Conservation (phyloP, 2,888 invertebrate genomes). For the Artemia sinica region DNA sequence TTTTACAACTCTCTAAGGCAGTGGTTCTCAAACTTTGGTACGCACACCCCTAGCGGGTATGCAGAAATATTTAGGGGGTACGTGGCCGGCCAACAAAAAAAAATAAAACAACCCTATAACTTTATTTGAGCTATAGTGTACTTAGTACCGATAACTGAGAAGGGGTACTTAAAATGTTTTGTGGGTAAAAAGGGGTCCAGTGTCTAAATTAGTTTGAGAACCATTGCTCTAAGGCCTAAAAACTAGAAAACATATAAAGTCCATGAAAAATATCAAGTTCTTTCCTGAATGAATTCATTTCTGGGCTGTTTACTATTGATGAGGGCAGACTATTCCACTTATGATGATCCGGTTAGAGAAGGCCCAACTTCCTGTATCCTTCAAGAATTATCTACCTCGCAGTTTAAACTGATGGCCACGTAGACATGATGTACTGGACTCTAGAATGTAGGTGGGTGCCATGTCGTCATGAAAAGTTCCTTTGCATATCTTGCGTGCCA, state of each 20-base stretch:
- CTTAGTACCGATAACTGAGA: too few relatives aligned
- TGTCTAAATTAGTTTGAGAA: too few relatives aligned
- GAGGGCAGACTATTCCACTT: slow-evolving; percentile 9
- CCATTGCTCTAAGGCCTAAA: too few relatives aligned
- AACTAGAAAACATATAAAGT: background rate
- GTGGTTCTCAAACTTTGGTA: too few relatives aligned
- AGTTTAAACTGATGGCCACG: background rate
- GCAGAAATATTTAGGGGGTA: too few relatives aligned
- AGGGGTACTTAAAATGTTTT: too few relatives aligned
- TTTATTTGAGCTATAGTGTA: too few relatives aligned
- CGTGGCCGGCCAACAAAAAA: too few relatives aligned
- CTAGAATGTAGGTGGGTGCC: background rate
- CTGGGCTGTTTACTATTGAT: background rate
- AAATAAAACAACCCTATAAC: too few relatives aligned
- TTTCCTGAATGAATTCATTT: background rate
- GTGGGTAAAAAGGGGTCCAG: too few relatives aligned
- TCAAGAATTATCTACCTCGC: background rate
- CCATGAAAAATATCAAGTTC: background rate
- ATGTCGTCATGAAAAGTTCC: background rate
- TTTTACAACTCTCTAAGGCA: too few relatives aligned
- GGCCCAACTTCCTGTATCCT: background rate
- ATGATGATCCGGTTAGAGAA: background rate
- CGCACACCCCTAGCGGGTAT: too few relatives aligned
- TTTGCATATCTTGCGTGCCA: background rate
- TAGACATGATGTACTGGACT: background rate